Base-by-base conservation (phyloP, 2,797 vertebrate species). In the Diglossa cyanea region DNA sequence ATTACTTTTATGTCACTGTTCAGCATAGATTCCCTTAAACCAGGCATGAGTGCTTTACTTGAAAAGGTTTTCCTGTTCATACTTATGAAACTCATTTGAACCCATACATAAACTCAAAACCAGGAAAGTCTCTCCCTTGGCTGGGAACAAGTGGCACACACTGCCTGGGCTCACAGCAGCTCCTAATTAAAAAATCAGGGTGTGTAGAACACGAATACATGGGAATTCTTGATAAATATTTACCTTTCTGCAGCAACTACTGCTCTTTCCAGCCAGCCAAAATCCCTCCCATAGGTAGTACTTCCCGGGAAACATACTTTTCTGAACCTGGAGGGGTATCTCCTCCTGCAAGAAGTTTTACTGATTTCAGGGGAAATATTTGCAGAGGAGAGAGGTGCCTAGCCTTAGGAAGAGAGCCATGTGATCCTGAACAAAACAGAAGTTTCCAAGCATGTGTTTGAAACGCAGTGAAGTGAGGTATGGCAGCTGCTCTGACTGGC, bases 401-500 rank as follows among this genome's bases (percentile, higher is more conserved):
- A 42, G 48, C 26, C 23, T 9, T 10, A 28, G 33, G 40, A 91
- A 60, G 37, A 76, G 45, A 63, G 14, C 8, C 14, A 39, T 9
- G 3, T 57, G 21, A 53, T 40, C 25, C 37, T 30, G 23, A 67
- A 45, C 4, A 30, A 74, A 76, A 48, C 7, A 3, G 21, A 26
- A 4, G 6, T 55, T 88, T 63, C 37, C 40, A 67, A 84, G 37
- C 7, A 24, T 6, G 12, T 5, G 9, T 24, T 45, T 3, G 2
- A 25, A 58, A 12, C 18, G 9, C 26, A 42, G 13, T 16, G 31
- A 17, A 28, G 17, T 4, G 19, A n/a, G 21, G 39, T 5, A 13
- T 2, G 47, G 45, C 37, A 48, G 4, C 25, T 1, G 0, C 53
- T n/a, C 4, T 23, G 45, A 20, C 53, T 40, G 50, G 35, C 68